Conservation (phyloP, 2,113 vertebrate genomes). For the Chloropsis hardwickii region DNA sequence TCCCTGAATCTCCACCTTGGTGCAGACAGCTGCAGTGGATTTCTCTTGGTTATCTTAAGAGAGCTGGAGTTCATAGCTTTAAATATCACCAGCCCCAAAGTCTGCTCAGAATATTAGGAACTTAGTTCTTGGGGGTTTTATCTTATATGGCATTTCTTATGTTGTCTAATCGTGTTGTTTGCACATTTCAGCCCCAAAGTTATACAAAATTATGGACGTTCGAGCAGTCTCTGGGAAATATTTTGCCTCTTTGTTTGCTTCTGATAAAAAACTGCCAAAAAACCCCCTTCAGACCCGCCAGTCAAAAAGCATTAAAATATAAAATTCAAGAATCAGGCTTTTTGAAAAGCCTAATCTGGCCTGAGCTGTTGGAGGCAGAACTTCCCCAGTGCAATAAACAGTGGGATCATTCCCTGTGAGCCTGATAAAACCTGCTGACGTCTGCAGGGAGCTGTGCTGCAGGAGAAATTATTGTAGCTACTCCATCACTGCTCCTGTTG, state of each 20-base stretch:
- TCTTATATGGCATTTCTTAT: neutral
- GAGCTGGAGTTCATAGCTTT: neutral
- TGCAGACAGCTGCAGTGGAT: neutral
- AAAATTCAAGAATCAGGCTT: neutral
- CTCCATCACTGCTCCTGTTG: constrained; percentile 10
- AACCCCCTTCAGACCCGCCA: neutral
- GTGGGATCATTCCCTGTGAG: neutral
- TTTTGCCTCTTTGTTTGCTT: neutral
- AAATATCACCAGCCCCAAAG: neutral
- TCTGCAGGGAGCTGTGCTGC: constrained; percentile 20
- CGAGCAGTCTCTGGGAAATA: neutral
- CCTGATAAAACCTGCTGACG: neutral
- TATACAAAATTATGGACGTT: neutral
- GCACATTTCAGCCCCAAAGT: neutral
- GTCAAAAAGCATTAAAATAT: neutral
- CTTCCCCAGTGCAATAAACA: neutral
- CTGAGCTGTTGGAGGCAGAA: neutral
- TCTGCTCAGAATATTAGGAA: neutral
- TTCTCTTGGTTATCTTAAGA: neutral
- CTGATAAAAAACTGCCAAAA: neutral
- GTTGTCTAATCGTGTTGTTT: neutral
- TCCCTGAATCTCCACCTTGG: neutral
- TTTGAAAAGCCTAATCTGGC: neutral
- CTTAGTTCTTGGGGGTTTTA: neutral
- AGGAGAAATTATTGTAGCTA: neutral